phyloP scores from a whole-genome alignment of 2,797 vertebrate genomes.

The Gallinago solitaria region DNA sequence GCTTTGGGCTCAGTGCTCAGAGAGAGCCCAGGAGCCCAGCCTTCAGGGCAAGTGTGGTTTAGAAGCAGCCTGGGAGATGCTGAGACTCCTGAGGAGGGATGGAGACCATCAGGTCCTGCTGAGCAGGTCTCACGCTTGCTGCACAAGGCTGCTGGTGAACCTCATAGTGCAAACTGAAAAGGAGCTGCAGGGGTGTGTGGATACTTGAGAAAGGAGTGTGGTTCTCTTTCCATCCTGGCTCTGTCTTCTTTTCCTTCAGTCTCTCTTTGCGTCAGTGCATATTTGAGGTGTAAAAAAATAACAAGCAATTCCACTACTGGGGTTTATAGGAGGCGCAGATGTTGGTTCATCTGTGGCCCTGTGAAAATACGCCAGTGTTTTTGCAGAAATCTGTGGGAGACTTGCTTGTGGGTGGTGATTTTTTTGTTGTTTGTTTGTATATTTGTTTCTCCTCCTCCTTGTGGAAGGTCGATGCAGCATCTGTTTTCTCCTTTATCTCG shows the following conservation, averaged over 20 bases:
- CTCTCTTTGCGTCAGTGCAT: neutral
- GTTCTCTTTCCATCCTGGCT: neutral
- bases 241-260: rapidly evolving
- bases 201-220: neutral
- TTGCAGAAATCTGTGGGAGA: neutral
- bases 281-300: neutral
- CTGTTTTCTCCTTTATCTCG: neutral
- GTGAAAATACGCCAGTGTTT: neutral
- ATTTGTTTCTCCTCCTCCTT: neutral
- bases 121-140: rapidly evolving
- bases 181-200: neutral
- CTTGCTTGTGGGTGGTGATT: neutral
- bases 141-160: rapidly evolving
- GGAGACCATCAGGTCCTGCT: neutral
- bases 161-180: rapidly evolving
- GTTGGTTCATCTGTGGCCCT: neutral
- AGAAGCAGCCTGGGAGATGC: neutral
- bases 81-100: neutral
- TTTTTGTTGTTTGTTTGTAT: neutral
- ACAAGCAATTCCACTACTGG: rapidly evolving
- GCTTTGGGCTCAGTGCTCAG: neutral
- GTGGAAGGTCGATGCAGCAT: neutral
- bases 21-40: neutral
- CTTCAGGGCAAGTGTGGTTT: neutral
- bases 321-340: neutral